Conservation (phyloP, 1,140 invertebrate genomes). For the Choristoneura fumiferana region DNA sequence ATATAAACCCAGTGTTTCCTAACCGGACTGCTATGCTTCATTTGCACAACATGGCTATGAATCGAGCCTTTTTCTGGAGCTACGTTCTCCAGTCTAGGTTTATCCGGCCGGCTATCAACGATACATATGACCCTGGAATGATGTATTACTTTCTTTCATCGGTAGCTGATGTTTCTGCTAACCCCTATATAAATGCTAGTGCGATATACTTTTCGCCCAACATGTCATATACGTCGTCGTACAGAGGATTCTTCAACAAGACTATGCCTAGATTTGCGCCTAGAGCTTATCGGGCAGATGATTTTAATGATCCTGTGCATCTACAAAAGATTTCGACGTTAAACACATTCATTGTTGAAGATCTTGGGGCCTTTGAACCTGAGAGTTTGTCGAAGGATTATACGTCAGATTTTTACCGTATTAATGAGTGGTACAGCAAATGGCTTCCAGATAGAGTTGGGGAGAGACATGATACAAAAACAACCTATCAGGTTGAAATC, state of each 20-base stretch:
- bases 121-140: conserved; percentile 97
- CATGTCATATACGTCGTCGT: conserved; percentile 95
- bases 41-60: conserved; percentile 97
- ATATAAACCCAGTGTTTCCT: conserved; percentile 96
- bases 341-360: conserved; percentile 90
- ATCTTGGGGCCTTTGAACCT: conserved; percentile 89
- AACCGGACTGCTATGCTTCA: conserved; percentile 96
- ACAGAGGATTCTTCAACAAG: conserved; percentile 97
- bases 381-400: conserved; percentile 91
- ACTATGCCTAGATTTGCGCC: conserved; percentile 97
- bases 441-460: conserved; percentile 94
- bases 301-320: conserved; percentile 97
- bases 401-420: conserved; percentile 92
- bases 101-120: conserved; percentile 92
- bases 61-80: conserved; percentile 96
- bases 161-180: conserved; percentile 96
- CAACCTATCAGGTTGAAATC: conserved; percentile 93
- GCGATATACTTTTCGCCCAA: conserved; percentile 97
- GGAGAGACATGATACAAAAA: conserved; percentile 94
- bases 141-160: conserved; percentile 98
- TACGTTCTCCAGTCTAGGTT: conserved; percentile 96
- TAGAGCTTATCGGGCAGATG: conserved; percentile 92
- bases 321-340: conserved; percentile 93
- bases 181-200: conserved; percentile 95
- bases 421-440: conserved; percentile 94